phyloP scores from a whole-genome alignment of 2,797 vertebrate genomes.

The Acridotheres tristis region DNA sequence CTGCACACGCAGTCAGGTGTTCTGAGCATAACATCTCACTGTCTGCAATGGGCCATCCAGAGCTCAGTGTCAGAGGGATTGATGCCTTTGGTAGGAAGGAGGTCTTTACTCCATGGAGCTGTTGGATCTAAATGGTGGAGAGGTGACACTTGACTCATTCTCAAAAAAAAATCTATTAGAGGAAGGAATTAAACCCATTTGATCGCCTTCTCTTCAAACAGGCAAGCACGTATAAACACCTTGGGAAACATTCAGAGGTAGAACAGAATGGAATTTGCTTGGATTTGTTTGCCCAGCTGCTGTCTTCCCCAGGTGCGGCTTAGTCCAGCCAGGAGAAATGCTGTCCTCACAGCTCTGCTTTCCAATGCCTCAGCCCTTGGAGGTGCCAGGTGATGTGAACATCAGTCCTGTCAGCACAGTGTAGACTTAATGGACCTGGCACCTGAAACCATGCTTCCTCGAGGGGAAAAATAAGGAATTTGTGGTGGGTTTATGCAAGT shows the following conservation, averaged over 20 bases:
- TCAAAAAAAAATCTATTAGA: background rate
- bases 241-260: background rate
- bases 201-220: background rate
- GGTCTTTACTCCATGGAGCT: background rate
- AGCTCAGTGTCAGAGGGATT: background rate
- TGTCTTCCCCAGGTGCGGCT: background rate
- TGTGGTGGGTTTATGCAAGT: background rate
- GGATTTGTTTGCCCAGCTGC: background rate
- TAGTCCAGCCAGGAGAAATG: background rate
- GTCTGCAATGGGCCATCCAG: background rate
- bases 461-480: background rate
- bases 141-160: background rate
- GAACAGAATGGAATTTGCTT: background rate
- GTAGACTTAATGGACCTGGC: background rate
- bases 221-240: background rate
- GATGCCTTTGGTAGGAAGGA: background rate
- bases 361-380: rapidly evolving
- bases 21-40: background rate
- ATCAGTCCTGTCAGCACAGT: background rate
- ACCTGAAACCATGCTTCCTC: background rate
- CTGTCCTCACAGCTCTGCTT: background rate
- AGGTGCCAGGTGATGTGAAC: background rate
- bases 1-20: background rate
- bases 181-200: background rate
- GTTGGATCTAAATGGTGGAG: background rate